These are phyloP conservation scores for Auanema sp. DNA, from an alignment of 2,888 invertebrate species.

Conservation along the genomic window DNA sequence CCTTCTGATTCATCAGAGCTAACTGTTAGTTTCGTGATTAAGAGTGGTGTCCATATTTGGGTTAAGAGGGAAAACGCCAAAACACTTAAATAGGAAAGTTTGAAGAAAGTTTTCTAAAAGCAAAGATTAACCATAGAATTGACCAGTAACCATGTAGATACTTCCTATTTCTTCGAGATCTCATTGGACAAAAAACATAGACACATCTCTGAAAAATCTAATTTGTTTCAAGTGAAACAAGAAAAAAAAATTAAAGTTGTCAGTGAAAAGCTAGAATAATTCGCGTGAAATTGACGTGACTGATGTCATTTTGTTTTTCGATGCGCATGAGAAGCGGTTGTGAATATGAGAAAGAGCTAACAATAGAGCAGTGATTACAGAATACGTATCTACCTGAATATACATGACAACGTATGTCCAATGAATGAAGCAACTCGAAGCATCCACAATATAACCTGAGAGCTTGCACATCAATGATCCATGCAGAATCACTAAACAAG, in stretches of 20 bases:
- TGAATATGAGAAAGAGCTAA: not conserved
- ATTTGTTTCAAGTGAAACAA: conserved; percentile 2
- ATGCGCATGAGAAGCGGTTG: not conserved
- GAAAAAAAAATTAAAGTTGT: conserved; percentile 5
- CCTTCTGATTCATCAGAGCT: conserved; percentile 25
- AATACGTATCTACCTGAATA: conserved; percentile 25
- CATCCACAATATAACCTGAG: conserved; percentile 32
- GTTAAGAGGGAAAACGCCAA: conserved; percentile 24
- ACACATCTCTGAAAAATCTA: conserved; percentile 18
- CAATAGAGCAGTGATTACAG: not conserved
- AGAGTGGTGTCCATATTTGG: conserved; percentile 40
- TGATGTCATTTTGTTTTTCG: not conserved
- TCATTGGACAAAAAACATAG: conserved; percentile 17
- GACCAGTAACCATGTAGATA: conserved; percentile 11
- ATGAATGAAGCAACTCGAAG: conserved; percentile 38
- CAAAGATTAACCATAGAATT: conserved; percentile 12
- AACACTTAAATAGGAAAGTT: conserved; percentile 19
- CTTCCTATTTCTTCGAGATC: conserved; percentile 11
- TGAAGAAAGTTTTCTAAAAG: not conserved
- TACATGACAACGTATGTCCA: conserved; percentile 47
- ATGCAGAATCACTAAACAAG: conserved; percentile 27
- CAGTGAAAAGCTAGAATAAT: not conserved
- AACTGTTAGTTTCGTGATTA: conserved; percentile 39
- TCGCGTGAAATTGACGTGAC: not conserved
- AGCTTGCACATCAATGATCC: conserved; percentile 37